Evolutionary conservation across 2,888 invertebrate genomes (phyloP).

Genomic region (Anodontia alba): DNA sequence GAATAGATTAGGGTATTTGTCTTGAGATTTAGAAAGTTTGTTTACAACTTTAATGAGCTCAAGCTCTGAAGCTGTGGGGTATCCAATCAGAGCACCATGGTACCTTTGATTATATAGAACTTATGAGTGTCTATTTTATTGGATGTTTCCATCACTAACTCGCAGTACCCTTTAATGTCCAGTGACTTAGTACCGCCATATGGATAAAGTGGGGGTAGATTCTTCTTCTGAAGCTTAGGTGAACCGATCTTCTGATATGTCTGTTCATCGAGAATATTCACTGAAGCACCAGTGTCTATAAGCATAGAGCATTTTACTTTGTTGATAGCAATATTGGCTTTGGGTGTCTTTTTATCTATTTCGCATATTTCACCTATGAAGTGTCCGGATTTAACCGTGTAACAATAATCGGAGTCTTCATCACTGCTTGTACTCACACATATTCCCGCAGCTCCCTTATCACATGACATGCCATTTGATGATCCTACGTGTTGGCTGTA

Average conservation of each 20-base stretch:
- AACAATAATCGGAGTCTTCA: not conserved
- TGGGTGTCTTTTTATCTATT: conserved; percentile 17
- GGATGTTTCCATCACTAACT: conserved; percentile 35
- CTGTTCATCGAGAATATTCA: conserved; percentile 52
- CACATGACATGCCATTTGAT: too few species aligned
- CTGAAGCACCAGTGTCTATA: conserved; percentile 51
- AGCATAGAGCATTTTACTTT: conserved; percentile 1
- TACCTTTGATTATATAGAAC: conserved; percentile 47
- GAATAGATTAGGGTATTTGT: conserved; percentile 43
- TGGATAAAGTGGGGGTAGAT: conserved; percentile 35
- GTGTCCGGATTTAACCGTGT: not conserved
- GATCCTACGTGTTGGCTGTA: too few species aligned
- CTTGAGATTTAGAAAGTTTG: not conserved
- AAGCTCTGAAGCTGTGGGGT: conserved; percentile 27
- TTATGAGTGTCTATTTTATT: conserved; percentile 23
- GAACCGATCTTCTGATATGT: conserved; percentile 41
- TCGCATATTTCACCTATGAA: not conserved
- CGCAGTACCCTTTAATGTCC: conserved; percentile 30
- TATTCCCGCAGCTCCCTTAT: not conserved
- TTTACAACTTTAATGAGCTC: conserved; percentile 44
- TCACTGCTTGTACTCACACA: not conserved
- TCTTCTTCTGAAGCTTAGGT: conserved; percentile 23
- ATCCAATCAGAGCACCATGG: conserved; percentile 46
- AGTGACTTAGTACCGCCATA: conserved; percentile 38
- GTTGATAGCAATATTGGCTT: conserved; percentile 17